A percentile compares a stretch with the other conserved stretches of the same genome.
These are phyloP conservation scores for Phyllotis vaccarum DNA, from an alignment of 2,797 vertebrate species.

Conservation along the genomic window DNA sequence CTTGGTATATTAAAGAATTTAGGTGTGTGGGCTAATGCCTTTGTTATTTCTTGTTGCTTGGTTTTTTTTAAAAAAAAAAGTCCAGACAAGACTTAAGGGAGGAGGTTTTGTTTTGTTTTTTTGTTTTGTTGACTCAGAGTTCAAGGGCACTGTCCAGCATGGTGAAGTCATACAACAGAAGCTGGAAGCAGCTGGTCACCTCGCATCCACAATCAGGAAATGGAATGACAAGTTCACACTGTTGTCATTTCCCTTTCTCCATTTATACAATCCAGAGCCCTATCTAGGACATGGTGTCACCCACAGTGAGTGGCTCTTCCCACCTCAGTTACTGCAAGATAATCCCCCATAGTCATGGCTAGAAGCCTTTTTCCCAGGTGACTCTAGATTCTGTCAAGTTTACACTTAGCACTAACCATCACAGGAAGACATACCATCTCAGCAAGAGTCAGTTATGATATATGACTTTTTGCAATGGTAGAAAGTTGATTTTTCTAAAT, in stretches of 20 bases:
- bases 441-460: not conserved
- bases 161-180: not conserved
- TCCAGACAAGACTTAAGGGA: not conserved
- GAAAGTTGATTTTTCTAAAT: not conserved
- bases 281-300: not conserved
- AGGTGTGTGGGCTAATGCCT: not conserved
- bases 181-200: not conserved
- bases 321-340: not conserved
- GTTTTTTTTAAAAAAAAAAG: too few species aligned
- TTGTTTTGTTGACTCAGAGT: not conserved
- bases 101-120: not conserved
- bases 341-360: not conserved
- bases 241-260: not conserved
- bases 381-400: not conserved
- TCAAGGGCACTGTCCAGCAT: too few species aligned
- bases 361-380: not conserved
- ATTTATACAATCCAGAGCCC: not conserved
- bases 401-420: not conserved
- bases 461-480: not conserved
- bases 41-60: not conserved
- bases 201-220: not conserved
- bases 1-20: not conserved
- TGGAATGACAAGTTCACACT: not conserved
- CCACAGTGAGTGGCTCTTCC: not conserved
- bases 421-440: not conserved